Evolutionary conservation across 2,797 vertebrate species (phyloP).

Genomic region (Pipistrellus pipistrellus): DNA sequence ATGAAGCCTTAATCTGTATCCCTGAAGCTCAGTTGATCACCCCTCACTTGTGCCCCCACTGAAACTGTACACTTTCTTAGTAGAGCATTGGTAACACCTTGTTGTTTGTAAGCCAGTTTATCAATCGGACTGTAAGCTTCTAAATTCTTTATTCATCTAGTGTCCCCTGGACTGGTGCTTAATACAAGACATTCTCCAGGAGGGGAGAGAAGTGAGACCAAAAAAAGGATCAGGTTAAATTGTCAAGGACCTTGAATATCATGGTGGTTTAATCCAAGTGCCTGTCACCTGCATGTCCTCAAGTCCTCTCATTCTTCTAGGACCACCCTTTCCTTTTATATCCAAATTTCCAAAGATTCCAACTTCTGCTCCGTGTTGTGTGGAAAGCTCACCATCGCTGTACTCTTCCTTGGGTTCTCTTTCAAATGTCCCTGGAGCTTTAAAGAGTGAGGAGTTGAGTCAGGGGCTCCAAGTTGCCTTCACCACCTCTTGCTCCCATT

Average conservation of each 20-base stretch:
- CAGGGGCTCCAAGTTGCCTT: background rate
- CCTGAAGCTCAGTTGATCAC: background rate
- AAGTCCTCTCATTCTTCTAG: background rate
- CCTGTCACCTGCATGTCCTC: background rate
- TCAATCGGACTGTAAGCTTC: background rate
- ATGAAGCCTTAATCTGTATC: background rate
- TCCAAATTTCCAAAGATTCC: background rate
- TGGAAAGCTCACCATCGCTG: background rate
- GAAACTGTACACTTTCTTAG: background rate
- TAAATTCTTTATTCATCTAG: background rate
- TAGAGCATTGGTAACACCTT: background rate
- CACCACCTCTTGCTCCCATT: background rate
- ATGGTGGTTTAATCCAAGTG: background rate
- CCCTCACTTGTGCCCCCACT: background rate
- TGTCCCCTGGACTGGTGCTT: background rate
- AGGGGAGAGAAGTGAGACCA: background rate
- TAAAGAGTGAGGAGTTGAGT: background rate
- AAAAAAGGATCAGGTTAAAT: background rate
- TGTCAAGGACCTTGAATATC: background rate
- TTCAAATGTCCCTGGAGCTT: background rate
- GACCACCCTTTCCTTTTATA: background rate
- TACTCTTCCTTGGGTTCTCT: background rate
- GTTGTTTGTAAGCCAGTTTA: slow-evolving; percentile 32
- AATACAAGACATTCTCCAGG: background rate
- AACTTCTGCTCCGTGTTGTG: background rate